Evolutionary conservation across 30 jellyfish, hydroid and myxozoan species (phyloP).

Genomic region (Catostylus mosaicus): DNA sequence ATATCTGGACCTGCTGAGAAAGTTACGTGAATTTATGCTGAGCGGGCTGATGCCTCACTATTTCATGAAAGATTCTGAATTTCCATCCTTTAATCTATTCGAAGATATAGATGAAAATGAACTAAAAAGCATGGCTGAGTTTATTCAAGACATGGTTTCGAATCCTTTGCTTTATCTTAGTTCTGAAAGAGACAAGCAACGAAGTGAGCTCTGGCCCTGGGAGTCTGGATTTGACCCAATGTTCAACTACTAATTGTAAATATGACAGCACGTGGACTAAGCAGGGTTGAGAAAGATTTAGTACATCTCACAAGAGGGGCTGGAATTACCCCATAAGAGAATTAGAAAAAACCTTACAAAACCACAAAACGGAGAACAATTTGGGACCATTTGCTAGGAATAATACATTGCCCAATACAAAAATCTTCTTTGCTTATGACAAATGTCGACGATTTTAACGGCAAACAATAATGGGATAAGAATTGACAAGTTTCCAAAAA

Average conservation of each 20-base stretch:
- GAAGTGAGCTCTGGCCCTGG: constrained; percentile 69
- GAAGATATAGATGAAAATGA: constrained; percentile 39
- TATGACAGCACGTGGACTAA: background rate
- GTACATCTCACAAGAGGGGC: too few species aligned
- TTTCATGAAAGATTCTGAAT: constrained; percentile 76
- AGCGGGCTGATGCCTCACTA: constrained; percentile 52
- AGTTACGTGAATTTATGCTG: constrained; percentile 20
- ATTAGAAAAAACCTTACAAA: too few species aligned
- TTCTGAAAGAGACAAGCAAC: constrained; percentile 21
- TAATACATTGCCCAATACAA: too few species aligned
- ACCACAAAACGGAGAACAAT: too few species aligned
- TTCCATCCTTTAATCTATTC: constrained; percentile 53
- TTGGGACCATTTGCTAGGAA: too few species aligned
- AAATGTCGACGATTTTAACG: too few species aligned
- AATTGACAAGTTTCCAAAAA: too few species aligned
- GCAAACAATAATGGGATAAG: too few species aligned
- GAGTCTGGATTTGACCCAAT: constrained; percentile 54
- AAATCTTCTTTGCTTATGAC: too few species aligned
- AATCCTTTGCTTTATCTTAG: constrained; percentile 36
- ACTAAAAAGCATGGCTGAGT: constrained; percentile 45
- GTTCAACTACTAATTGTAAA: background rate
- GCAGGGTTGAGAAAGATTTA: too few species aligned
- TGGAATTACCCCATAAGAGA: too few species aligned
- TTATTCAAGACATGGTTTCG: constrained; percentile 38
- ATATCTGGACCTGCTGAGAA: constrained; percentile 35